phyloP scores from a whole-genome alignment of 2,888 invertebrate species.

The Hoplodrina blanda region DNA sequence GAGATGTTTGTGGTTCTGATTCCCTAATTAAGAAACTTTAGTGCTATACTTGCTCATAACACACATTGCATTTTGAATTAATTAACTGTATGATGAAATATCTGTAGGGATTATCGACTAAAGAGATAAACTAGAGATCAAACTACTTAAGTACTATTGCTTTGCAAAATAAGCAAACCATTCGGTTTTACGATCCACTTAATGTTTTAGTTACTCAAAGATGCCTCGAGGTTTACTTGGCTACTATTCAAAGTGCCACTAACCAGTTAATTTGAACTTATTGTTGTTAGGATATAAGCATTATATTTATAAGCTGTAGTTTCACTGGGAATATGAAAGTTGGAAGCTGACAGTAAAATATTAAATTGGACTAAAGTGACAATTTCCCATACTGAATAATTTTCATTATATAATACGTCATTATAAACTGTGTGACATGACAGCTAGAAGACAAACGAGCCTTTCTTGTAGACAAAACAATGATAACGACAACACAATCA shows the following conservation, averaged over 20 bases:
- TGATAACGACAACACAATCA: neutral
- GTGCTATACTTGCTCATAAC: neutral
- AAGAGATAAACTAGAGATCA: neutral
- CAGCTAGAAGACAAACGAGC: too few relatives aligned
- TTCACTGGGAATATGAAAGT: conserved; percentile 18
- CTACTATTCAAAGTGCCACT: conserved; percentile 29
- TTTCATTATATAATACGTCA: too few relatives aligned
- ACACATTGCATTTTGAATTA: neutral
- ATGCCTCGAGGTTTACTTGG: conserved; percentile 29
- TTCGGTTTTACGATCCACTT: conserved; percentile 18
- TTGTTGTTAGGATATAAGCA: conserved; percentile 7
- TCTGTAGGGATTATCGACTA: neutral
- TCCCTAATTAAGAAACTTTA: neutral
- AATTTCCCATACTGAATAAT: neutral
- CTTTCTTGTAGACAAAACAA: conserved; percentile 12
- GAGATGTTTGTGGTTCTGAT: neutral
- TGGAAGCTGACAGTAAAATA: conserved; percentile 3
- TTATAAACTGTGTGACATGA: too few relatives aligned
- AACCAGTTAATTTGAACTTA: conserved; percentile 12
- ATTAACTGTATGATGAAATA: neutral
- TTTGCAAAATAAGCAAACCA: conserved; percentile 15
- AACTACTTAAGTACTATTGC: conserved; percentile 1
- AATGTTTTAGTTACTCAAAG: conserved; percentile 20
- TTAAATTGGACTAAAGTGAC: neutral
- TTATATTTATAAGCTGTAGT: conserved; percentile 15